Evolutionary conservation across 2,113 vertebrate genomes (phyloP).

Genomic region (Malurus elegans): DNA sequence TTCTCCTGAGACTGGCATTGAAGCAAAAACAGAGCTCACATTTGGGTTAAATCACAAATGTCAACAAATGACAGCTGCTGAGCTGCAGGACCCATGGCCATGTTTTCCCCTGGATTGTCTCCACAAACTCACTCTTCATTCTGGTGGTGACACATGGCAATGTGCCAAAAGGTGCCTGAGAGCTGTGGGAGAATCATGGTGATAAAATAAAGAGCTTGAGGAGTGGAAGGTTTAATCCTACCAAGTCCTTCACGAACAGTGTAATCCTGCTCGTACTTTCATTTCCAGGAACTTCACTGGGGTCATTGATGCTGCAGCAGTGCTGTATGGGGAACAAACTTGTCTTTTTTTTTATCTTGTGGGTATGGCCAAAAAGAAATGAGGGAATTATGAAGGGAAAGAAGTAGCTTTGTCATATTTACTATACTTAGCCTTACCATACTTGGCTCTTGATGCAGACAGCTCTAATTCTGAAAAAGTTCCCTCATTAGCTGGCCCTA

Average conservation of each 20-base stretch:
- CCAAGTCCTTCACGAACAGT: neutral
- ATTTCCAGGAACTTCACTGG: neutral
- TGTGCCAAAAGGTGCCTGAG: neutral
- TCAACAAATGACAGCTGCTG: slow-evolving; percentile 3
- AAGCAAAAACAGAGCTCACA: neutral
- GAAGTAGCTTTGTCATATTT: neutral
- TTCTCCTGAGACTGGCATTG: neutral
- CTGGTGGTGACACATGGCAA: neutral
- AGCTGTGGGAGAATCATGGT: neutral
- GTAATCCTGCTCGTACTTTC: neutral
- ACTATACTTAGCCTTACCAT: neutral
- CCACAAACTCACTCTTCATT: neutral
- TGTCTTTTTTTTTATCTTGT: neutral
- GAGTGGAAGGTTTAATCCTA: slow-evolving; percentile 1
- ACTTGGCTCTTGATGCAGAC: neutral
- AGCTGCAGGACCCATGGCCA: neutral
- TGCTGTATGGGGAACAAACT: neutral
- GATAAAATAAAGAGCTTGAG: slow-evolving; percentile 23
- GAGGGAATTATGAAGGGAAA: neutral
- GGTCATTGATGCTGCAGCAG: neutral
- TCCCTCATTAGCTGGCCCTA: slow-evolving; percentile 41
- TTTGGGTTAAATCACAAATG: neutral
- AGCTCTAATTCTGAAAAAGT: slow-evolving; percentile 24
- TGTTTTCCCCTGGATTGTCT: neutral
- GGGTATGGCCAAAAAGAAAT: neutral